phyloP scores from a whole-genome alignment of 2,888 invertebrate genomes.

The Diogma glabrata region DNA sequence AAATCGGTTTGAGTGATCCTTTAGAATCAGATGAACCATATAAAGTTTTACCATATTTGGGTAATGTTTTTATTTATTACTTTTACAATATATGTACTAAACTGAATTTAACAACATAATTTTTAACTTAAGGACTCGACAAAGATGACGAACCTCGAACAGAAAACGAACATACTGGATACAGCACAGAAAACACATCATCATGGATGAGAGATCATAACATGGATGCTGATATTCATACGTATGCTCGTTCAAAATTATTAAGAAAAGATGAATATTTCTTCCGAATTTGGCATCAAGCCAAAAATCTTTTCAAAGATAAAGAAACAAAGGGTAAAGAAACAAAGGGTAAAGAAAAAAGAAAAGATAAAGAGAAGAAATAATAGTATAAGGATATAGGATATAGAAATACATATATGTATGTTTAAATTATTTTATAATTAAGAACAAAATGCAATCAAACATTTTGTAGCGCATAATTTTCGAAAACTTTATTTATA shows the following conservation, averaged over 20 bases:
- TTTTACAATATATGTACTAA: neutral
- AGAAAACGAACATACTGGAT: slow-evolving; percentile 71
- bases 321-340: too few species aligned
- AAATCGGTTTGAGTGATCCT: slow-evolving; percentile 83
- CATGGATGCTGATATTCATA: slow-evolving; percentile 87
- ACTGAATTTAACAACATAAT: slow-evolving; percentile 1
- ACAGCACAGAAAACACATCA: slow-evolving; percentile 86
- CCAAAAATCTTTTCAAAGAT: slow-evolving; percentile 64
- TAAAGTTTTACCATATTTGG: slow-evolving; percentile 70
- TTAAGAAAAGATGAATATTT: slow-evolving; percentile 86
- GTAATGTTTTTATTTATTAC: too few species aligned
- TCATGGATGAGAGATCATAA: slow-evolving; percentile 89
- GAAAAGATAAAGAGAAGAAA: slow-evolving; percentile 5
- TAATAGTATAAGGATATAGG: slow-evolving; percentile 5
- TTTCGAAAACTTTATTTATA: slow-evolving; percentile 10
- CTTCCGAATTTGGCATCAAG: slow-evolving; percentile 87
- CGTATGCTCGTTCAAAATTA: slow-evolving; percentile 77
- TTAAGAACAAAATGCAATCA: too few species aligned
- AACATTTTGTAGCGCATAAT: neutral
- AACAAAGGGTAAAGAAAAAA: neutral
- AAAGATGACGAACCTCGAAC: slow-evolving; percentile 51
- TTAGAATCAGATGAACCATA: slow-evolving; percentile 84
- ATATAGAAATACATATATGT: too few species aligned
- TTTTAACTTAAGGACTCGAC: slow-evolving; percentile 26
- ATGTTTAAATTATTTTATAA: too few species aligned